Percentiles rank a stretch among this genome's conserved stretches.
These are phyloP conservation scores for Phrynocephalus vlangalii DNA, from an alignment of 2,797 vertebrate species.

Conservation along the genomic window DNA sequence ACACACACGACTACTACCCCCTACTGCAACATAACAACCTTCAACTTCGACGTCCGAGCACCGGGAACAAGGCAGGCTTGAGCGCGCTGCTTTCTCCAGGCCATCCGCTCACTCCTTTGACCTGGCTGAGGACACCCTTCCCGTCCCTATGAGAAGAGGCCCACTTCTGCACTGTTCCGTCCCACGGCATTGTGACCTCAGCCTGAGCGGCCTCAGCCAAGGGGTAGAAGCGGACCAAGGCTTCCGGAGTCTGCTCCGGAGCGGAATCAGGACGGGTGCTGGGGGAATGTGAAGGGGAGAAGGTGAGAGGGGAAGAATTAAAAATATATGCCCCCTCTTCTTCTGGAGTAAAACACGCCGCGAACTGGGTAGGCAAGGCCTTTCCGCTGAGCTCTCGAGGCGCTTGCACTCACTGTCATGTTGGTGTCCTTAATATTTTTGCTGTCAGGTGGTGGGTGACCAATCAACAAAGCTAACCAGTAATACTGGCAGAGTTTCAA, in stretches of 20 bases:
- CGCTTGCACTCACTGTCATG: no score
- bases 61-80: no score
- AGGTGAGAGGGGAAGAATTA: neutral
- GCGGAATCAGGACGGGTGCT: no score
- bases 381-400: neutral
- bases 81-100: no score
- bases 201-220: neutral
- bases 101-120: neutral
- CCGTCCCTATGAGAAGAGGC: neutral
- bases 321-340: neutral
- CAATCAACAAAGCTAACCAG: no score
- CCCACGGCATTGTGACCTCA: constrained; percentile 38
- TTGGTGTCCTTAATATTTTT: no score
- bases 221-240: neutral
- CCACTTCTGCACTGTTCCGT: neutral
- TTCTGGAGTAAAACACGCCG: neutral
- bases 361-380: neutral
- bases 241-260: neutral
- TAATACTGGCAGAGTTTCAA: no score
- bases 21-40: no score
- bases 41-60: no score
- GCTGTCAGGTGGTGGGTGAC: no score
- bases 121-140: neutral
- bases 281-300: no score
- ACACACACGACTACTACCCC: neutral